Evolutionary conservation across 1,140 invertebrate species (phyloP).

Genomic region (Whitmania pigra): DNA sequence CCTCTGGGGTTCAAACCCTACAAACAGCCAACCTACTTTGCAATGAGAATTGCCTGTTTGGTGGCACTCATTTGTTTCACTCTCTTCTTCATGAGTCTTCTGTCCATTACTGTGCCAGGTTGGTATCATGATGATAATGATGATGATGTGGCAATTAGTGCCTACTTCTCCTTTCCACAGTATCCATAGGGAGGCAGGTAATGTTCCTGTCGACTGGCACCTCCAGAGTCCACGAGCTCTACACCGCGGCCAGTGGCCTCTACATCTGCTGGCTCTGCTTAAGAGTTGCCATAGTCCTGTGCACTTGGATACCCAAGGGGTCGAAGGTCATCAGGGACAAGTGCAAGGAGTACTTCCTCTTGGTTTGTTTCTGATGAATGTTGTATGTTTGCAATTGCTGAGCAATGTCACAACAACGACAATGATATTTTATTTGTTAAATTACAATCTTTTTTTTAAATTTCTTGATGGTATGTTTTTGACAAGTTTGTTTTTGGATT

Average conservation of each 20-base stretch:
- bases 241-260: constrained; percentile 82
- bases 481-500: too few species aligned
- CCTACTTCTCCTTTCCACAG: constrained; percentile 34
- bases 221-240: constrained; percentile 73
- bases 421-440: too few species aligned
- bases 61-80: constrained; percentile 63
- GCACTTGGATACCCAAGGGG: constrained; percentile 75
- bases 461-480: too few species aligned
- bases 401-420: neutral
- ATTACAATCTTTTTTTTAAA: too few species aligned
- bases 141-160: neutral
- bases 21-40: constrained; percentile 66
- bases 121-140: constrained; percentile 23
- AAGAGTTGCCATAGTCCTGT: constrained; percentile 61
- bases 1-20: constrained; percentile 71
- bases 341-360: constrained; percentile 56
- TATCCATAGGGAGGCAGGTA: constrained; percentile 70
- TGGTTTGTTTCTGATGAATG: constrained; percentile 32
- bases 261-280: constrained; percentile 82
- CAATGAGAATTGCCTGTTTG: constrained; percentile 55
- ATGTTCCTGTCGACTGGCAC: constrained; percentile 66
- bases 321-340: constrained; percentile 60
- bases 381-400: neutral
- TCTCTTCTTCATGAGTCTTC: constrained; percentile 64
- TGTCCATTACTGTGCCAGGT: constrained; percentile 71